Base-by-base conservation (phyloP, 1,140 invertebrate genomes). In the Heterodera carotae region DNA sequence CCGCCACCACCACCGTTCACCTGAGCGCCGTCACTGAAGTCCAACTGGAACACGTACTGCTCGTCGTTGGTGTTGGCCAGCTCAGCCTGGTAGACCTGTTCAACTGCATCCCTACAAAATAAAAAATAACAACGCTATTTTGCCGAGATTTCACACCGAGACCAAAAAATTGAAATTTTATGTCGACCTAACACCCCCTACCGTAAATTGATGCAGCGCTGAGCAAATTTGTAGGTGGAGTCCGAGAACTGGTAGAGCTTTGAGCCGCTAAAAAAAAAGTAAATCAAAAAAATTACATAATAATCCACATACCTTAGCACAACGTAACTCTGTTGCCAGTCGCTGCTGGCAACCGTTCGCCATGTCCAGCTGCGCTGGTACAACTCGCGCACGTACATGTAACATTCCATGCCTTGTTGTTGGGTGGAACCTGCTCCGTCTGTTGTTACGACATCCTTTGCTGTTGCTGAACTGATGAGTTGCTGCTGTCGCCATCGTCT, bases 191-290 rank as follows among this genome's bases (percentile, higher is more conserved):
- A n/a, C n/a, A n/a, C n/a, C n/a, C n/a, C n/a, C 7, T 31, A 82
- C 79, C 80, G 75, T 6, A 80, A 64, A 43, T 80, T 80, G 10
- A 82, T 34, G 18, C 69, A 80, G 18, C 43, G 43, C 34, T 80
- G 66, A 22, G 80, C 80, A 59, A 71, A 82, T 29, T 81, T 83
- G 64, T 69, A 81, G 25, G 80, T 64, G 29, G 80, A 81, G 69
- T 81, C 80, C 15, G 80, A 33, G 59, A 81, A 81, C 64, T 83
- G 80, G 36, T 76, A 78, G 18, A 78, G 69, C 73, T 76, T 78
- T 29, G 31, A 60, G 15, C 77, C 77, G 62, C 76, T 79, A 34
- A 81, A 74, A 62, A 73, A 27, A 60, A 77, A 82, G 60, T 36
- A 81, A 27, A 18, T 33, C 10, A 64, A 78, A 79, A 36, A 67